Percentiles rank a stretch among this genome's conserved stretches.
Evolutionary conservation across 1,140 invertebrate genomes (phyloP).

Genomic region (Procambarus clarkii): DNA sequence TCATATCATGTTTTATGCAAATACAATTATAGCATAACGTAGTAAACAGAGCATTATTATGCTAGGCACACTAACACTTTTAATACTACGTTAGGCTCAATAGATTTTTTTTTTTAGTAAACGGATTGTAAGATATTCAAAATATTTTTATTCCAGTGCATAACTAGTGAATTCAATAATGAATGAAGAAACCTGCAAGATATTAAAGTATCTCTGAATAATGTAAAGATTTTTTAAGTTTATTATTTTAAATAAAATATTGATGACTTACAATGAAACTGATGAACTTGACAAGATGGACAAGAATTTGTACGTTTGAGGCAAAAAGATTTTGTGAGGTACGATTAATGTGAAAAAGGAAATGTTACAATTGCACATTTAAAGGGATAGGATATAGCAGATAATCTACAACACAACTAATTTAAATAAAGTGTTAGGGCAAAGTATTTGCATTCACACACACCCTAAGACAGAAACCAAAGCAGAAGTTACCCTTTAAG

Average conservation of each 20-base stretch:
- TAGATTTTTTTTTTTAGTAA: not conserved
- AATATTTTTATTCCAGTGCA: not conserved
- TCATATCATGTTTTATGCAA: not conserved
- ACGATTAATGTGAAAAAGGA: conserved; percentile 41
- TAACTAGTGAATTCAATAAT: conserved; percentile 21
- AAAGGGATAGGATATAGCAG: conserved; percentile 50
- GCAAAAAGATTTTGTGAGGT: conserved; percentile 42
- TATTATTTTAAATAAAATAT: conserved; percentile 33
- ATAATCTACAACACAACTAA: conserved; percentile 51
- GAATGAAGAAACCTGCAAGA: conserved; percentile 26
- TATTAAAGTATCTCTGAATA: conserved; percentile 15
- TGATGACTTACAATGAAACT: conserved; percentile 27
- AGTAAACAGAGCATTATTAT: not conserved
- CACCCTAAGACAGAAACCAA: conserved; percentile 16
- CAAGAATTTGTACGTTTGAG: conserved; percentile 63
- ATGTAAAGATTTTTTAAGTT: not conserved
- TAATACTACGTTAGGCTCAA: not conserved
- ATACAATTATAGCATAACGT: not conserved
- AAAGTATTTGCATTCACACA: conserved; percentile 42
- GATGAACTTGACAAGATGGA: conserved; percentile 52
- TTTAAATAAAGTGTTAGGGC: conserved; percentile 23
- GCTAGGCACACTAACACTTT: not conserved
- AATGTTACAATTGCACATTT: conserved; percentile 56
- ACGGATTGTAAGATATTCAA: conserved; percentile 6
- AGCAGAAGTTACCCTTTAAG: conserved; percentile 18